Base-by-base conservation (phyloP, 1,140 invertebrate genomes). In the Parapsyche elsis region DNA sequence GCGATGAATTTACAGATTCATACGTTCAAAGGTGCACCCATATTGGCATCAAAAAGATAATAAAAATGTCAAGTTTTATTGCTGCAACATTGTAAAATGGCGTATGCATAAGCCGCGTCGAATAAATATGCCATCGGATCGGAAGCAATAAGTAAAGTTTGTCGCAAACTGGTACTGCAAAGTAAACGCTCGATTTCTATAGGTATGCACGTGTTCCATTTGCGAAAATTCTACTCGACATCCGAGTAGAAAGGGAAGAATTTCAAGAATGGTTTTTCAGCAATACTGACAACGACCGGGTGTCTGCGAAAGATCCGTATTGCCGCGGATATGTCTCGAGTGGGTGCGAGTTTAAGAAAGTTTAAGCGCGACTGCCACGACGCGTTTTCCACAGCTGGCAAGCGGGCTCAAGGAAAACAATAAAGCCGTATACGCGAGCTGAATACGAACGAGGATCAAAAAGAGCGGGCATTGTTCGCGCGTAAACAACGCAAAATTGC, bases 401-500 rank as follows among this genome's bases (percentile, higher is more conserved):
- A 16, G 49, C 30, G 16, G 16, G 16, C 49, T 53, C 49, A 53
- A 53, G 49, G 49, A 53, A 53, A 53, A 53, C 49, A 53, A 53
- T 53, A 53, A 53, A 53, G 16, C 49, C 16, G 49, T 4, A 53
- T 14, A 53, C 49, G 49, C 16, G 16, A 12, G 2, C 10, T 53
- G 49, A 53, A 53, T 53, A 53, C 49, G 49, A 53, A 53, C 49
- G 49, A 53, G 49, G 49, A 53, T 53, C 16, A 53, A 12, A 53
- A 53, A 38, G 12, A 12, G 49, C 12, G 16, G 49, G 12, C 16
- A 53, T 53, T 53, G 49, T 53, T 53, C 49, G 10, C 49, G 49
- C 49, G 49, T 53, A 53, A 53, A 53, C 49, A 53, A 53, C 49
- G 49, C 49, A 16, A 53, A 53, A 53, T 53, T 53, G 49, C 49